Conservation (phyloP, 1,140 invertebrate species). For the Achroia grisella region DNA sequence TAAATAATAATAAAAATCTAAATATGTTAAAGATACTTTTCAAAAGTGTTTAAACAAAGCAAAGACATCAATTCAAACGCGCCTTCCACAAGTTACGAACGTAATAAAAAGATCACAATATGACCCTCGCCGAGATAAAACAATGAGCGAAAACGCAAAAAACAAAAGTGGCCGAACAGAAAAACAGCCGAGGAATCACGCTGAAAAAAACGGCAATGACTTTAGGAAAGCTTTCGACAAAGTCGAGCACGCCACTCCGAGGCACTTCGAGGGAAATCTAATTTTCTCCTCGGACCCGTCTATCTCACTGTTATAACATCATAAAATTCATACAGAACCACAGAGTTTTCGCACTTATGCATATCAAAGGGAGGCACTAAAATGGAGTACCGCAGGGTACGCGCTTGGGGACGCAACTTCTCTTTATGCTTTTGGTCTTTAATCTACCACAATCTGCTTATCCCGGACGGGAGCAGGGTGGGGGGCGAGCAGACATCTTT, state of each 20-base stretch:
- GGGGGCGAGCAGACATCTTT: slow-evolving; percentile 49
- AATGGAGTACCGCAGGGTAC: slow-evolving; percentile 27
- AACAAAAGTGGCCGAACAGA: slow-evolving; percentile 46
- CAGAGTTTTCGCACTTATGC: slow-evolving; percentile 43
- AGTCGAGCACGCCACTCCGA: slow-evolving; percentile 41
- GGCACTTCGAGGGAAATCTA: slow-evolving; percentile 57
- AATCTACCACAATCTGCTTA: slow-evolving; percentile 69
- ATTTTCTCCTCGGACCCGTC: slow-evolving; percentile 49
- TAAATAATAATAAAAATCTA: not conserved
- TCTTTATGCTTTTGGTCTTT: slow-evolving; percentile 62
- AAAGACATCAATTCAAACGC: slow-evolving; percentile 12
- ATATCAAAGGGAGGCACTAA: slow-evolving; percentile 34
- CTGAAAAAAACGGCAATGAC: slow-evolving; percentile 26
- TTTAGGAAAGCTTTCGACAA: slow-evolving; percentile 48
- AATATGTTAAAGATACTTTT: not conserved
- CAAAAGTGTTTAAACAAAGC: not conserved
- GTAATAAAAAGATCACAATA: slow-evolving; percentile 21
- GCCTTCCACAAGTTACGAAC: slow-evolving; percentile 19
- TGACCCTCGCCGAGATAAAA: slow-evolving; percentile 34
- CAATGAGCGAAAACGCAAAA: slow-evolving; percentile 24
- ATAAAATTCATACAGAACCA: slow-evolving; percentile 37
- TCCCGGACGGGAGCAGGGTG: slow-evolving; percentile 20
- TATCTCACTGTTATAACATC: slow-evolving; percentile 30
- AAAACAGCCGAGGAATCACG: slow-evolving; percentile 42
- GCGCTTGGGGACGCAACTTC: slow-evolving; percentile 20